phyloP scores from a whole-genome alignment of 2,888 invertebrate genomes.

The Sturmia bella region DNA sequence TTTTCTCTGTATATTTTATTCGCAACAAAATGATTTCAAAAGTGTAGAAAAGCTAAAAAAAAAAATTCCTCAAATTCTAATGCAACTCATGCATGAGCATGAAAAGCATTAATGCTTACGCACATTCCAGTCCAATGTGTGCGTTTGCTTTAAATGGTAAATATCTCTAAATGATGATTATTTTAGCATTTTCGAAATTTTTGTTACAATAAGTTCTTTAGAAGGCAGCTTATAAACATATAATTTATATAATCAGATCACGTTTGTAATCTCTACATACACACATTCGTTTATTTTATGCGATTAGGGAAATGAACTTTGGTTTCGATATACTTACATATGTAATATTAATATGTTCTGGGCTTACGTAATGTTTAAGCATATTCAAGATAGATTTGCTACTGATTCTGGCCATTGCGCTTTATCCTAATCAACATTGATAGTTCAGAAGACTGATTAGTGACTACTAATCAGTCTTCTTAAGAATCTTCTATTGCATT shows the following conservation, averaged over 20 bases:
- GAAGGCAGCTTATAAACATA: slow-evolving; percentile 39
- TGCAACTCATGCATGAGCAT: slow-evolving; percentile 30
- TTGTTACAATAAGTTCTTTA: neutral
- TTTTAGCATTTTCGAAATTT: neutral
- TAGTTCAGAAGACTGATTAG: too few species aligned
- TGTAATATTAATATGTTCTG: too few species aligned
- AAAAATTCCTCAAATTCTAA: slow-evolving; percentile 35
- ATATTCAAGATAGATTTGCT: too few species aligned
- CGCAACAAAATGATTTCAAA: slow-evolving; percentile 47
- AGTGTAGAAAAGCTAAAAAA: slow-evolving; percentile 17
- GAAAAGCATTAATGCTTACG: slow-evolving; percentile 10
- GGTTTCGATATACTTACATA: neutral
- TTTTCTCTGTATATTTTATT: neutral
- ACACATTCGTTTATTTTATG: slow-evolving; percentile 31
- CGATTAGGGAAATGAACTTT: slow-evolving; percentile 44
- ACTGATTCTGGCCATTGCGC: too few species aligned
- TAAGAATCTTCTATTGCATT: too few species aligned
- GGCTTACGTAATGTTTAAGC: too few species aligned
- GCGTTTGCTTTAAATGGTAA: neutral
- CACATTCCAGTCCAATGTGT: slow-evolving; percentile 18
- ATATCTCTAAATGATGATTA: neutral
- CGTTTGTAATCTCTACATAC: slow-evolving; percentile 66
- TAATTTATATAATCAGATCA: slow-evolving; percentile 79
- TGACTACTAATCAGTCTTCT: too few species aligned
- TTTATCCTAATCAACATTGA: too few species aligned